phyloP scores from a whole-genome alignment of 1,140 invertebrate genomes.

The Ruditapes philippinarum region DNA sequence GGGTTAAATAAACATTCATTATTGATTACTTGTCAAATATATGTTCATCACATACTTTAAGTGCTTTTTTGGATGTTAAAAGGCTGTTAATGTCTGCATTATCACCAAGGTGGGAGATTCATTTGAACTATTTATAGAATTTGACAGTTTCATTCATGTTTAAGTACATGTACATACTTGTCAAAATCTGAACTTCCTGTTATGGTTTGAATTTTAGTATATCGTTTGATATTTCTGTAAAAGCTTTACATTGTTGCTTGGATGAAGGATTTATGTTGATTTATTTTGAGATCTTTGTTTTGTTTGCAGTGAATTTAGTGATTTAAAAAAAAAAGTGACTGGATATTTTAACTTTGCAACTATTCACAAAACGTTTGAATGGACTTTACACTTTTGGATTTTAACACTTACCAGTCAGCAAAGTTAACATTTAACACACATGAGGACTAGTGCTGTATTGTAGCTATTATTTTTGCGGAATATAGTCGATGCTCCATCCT shows the following conservation, averaged over 20 bases:
- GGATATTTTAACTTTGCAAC: background rate
- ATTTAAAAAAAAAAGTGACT: background rate
- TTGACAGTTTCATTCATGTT: conserved; percentile 62
- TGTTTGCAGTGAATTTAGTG: conserved; percentile 8
- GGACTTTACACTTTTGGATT: conserved; percentile 25
- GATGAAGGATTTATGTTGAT: background rate
- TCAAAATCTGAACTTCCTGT: conserved; percentile 54
- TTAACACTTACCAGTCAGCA: no score
- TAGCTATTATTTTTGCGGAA: conserved; percentile 22
- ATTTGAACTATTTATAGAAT: conserved; percentile 69
- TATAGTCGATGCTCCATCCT: conserved; percentile 26
- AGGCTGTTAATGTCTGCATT: background rate
- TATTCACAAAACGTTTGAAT: background rate
- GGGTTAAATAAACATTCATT: background rate
- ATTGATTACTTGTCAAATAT: conserved; percentile 28
- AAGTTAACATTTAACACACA: background rate
- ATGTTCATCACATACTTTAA: background rate
- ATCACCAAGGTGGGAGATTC: background rate
- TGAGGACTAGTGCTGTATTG: no score
- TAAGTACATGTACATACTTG: conserved; percentile 59
- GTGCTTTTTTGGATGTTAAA: conserved; percentile 3
- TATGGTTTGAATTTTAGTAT: conserved; percentile 1
- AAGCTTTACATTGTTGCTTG: background rate
- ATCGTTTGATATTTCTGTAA: background rate
- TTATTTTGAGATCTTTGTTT: conserved; percentile 4